phyloP scores from a whole-genome alignment of 2,888 invertebrate genomes.

The Lithophane semibrunnea region DNA sequence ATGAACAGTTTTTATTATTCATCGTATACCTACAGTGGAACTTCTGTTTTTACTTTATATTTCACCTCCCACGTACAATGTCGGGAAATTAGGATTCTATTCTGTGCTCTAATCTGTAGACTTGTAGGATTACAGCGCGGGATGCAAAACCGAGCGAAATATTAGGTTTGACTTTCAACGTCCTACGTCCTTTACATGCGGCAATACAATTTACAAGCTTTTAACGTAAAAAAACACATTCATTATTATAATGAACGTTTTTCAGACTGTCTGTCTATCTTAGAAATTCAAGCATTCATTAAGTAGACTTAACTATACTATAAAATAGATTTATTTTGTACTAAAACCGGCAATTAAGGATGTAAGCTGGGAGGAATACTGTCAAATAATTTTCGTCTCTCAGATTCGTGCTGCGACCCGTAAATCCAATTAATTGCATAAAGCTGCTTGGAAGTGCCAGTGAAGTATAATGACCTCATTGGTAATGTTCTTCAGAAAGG shows the following conservation, averaged over 20 bases:
- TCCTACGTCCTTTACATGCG: slow-evolving; percentile 6
- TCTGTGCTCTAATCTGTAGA: slow-evolving; percentile 45
- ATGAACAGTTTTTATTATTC: background rate
- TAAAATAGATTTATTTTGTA: slow-evolving; percentile 37
- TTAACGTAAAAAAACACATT: background rate
- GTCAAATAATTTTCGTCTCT: slow-evolving; percentile 34
- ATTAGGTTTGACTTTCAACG: slow-evolving; percentile 17
- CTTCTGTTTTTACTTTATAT: background rate
- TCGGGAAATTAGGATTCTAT: slow-evolving; percentile 41
- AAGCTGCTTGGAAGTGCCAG: slow-evolving; percentile 15
- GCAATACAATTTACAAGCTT: slow-evolving; percentile 9
- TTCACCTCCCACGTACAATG: slow-evolving; percentile 12
- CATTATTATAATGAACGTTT: background rate
- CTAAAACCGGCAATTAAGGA: slow-evolving; percentile 32
- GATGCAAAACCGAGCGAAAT: background rate
- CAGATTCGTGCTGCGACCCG: slow-evolving; percentile 19
- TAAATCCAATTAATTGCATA: slow-evolving; percentile 40
- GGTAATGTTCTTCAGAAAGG: no score
- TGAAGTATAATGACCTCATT: no score
- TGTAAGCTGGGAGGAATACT: slow-evolving; percentile 26
- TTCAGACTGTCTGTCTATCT: background rate
- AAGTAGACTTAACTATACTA: slow-evolving; percentile 9
- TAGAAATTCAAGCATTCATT: slow-evolving; percentile 1
- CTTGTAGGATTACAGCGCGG: slow-evolving; percentile 27
- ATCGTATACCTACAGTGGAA: background rate